These are phyloP conservation scores for Grantiella picta DNA, from an alignment of 2,113 vertebrate genomes.

Conservation along the genomic window DNA sequence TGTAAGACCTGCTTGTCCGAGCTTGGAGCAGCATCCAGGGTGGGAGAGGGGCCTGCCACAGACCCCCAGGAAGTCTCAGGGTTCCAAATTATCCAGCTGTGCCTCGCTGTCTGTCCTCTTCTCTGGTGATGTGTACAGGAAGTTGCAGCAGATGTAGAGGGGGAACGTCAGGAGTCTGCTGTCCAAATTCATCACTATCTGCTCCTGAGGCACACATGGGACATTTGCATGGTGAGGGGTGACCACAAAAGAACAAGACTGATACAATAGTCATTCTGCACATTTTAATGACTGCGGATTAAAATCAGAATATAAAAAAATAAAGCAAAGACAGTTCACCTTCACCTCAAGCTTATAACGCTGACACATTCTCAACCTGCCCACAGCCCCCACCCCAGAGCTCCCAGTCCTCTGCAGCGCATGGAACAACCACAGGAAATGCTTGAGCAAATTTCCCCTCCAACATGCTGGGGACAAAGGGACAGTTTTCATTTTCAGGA, in stretches of 20 bases:
- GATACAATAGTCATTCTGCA: fast-evolving
- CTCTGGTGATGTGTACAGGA: conserved; percentile 88
- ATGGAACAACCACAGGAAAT: neutral
- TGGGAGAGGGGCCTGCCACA: conserved; percentile 4
- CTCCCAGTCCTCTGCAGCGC: neutral
- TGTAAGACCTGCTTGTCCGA: conserved; percentile 37
- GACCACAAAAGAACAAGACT: neutral
- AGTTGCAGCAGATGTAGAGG: conserved; percentile 96
- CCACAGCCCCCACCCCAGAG: neutral
- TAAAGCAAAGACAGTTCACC: neutral
- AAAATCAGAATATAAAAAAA: neutral
- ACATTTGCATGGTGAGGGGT: neutral
- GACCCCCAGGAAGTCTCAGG: conserved; percentile 23
- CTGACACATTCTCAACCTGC: neutral
- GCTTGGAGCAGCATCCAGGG: conserved; percentile 10
- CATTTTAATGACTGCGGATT: fast-evolving
- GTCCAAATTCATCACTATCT: conserved; percentile 96
- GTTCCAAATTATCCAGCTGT: conserved; percentile 45
- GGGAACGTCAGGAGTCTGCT: conserved; percentile 91
- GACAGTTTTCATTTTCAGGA: neutral
- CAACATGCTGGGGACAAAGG: neutral
- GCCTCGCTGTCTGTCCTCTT: conserved; percentile 68
- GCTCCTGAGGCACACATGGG: conserved; percentile 77
- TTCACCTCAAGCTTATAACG: neutral
- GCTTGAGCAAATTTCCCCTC: neutral